Conservation (phyloP, 2,797 vertebrate species). For the Masticophis lateralis region DNA sequence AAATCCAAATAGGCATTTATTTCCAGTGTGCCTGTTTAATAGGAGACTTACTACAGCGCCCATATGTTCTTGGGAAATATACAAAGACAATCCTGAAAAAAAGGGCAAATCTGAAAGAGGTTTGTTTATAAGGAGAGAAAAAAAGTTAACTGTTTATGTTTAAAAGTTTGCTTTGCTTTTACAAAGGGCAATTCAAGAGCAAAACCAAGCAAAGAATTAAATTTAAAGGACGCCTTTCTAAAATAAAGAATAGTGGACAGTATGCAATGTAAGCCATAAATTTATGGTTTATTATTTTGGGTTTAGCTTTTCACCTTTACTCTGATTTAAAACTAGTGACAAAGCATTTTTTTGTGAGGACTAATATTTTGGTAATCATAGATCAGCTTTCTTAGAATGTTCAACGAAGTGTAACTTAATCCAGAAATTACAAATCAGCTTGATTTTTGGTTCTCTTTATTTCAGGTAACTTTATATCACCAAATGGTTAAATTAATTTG, state of each 20-base stretch:
- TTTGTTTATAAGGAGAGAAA: not conserved
- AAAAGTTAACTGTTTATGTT: not conserved
- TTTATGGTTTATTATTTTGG: not conserved
- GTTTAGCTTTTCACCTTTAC: not conserved
- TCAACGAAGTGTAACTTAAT: not conserved
- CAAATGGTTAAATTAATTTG: constrained; percentile 84
- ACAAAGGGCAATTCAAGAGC: not conserved
- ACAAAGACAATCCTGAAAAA: not conserved
- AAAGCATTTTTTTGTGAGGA: not conserved
- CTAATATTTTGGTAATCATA: not conserved
- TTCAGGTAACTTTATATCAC: constrained; percentile 61
- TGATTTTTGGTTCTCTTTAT: constrained; percentile 42
- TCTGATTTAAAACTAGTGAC: not conserved
- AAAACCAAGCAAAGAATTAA: not conserved
- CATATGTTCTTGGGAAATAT: not conserved
- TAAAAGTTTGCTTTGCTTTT: not conserved
- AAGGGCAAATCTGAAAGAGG: not conserved
- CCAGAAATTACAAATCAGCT: not conserved
- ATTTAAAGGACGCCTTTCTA: not conserved
- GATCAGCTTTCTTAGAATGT: not conserved
- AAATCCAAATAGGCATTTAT: not conserved
- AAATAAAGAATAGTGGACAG: not conserved
- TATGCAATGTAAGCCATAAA: not conserved
- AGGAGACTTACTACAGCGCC: not conserved
- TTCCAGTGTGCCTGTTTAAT: not conserved